Conservation (phyloP, 2,888 invertebrate genomes). For the Drosophila mimica region DNA sequence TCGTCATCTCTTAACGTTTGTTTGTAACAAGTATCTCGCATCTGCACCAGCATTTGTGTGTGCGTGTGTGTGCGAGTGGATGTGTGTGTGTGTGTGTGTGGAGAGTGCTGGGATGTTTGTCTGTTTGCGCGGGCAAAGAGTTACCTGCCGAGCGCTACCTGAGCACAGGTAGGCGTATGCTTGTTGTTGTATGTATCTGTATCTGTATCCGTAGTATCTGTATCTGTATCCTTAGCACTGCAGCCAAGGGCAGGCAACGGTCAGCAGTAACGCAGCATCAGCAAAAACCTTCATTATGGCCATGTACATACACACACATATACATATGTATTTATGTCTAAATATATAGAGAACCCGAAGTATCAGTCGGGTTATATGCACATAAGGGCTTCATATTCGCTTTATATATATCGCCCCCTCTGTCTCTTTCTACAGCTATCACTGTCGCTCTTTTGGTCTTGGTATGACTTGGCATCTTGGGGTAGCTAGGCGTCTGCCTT, state of each 20-base stretch:
- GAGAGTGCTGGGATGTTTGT: slow-evolving; percentile 23
- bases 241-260: slow-evolving; percentile 56
- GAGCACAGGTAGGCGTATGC: slow-evolving; percentile 76
- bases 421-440: slow-evolving; percentile 11
- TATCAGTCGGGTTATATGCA: slow-evolving; percentile 28
- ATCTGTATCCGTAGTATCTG: slow-evolving; percentile 46
- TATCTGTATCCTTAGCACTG: slow-evolving; percentile 57
- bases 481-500: slow-evolving; percentile 64
- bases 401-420: slow-evolving; percentile 1
- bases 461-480: slow-evolving; percentile 71
- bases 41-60: slow-evolving; percentile 55
- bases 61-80: slow-evolving; percentile 30
- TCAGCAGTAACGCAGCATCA: slow-evolving; percentile 57
- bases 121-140: slow-evolving; percentile 67
- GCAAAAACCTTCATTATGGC: slow-evolving; percentile 48
- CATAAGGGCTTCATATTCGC: slow-evolving; percentile 34
- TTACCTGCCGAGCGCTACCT: slow-evolving; percentile 72
- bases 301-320: slow-evolving; percentile 24
- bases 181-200: slow-evolving; percentile 46
- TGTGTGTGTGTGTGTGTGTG: slow-evolving; percentile 26
- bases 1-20: slow-evolving; percentile 59
- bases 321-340: not conserved
- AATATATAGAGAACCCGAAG: slow-evolving; percentile 16
- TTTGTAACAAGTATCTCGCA: slow-evolving; percentile 75
- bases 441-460: slow-evolving; percentile 1